These are phyloP conservation scores for Takifugu rubripes DNA, from an alignment of 2,797 vertebrate genomes.

Conservation along the genomic window DNA sequence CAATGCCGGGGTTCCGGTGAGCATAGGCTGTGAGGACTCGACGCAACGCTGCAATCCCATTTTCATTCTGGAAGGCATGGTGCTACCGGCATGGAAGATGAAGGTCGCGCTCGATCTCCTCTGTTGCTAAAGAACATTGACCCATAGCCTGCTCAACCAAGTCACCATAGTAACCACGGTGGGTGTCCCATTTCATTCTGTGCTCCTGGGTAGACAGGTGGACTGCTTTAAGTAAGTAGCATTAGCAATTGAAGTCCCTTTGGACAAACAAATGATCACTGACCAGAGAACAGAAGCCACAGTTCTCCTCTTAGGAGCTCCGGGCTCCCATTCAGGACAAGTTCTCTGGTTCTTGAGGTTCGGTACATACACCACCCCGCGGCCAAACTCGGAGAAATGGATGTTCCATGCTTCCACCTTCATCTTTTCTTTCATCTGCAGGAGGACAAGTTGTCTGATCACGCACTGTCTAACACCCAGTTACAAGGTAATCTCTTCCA, in stretches of 20 bases:
- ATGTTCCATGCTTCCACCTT: slow-evolving; percentile 97
- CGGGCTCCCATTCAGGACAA: slow-evolving; percentile 91
- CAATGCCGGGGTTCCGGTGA: slow-evolving; percentile 93
- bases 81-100: slow-evolving; percentile 99
- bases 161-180: slow-evolving; percentile 89
- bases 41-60: slow-evolving; percentile 90
- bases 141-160: slow-evolving; percentile 89
- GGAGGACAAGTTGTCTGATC: background rate
- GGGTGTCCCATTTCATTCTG: slow-evolving; percentile 92
- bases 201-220: slow-evolving; percentile 75
- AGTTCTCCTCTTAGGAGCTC: slow-evolving; percentile 90
- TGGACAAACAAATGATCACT: background rate
- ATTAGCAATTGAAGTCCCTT: too few relatives aligned
- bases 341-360: slow-evolving; percentile 87
- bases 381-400: slow-evolving; percentile 96
- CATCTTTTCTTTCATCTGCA: slow-evolving; percentile 93
- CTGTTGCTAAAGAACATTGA: slow-evolving; percentile 86
- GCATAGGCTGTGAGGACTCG: slow-evolving; percentile 95
- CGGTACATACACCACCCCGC: slow-evolving; percentile 97
- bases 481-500: background rate
- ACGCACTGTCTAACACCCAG: too few relatives aligned
- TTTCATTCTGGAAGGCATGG: slow-evolving; percentile 93
- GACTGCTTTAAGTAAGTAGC: too few relatives aligned
- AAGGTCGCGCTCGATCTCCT: slow-evolving; percentile 96
- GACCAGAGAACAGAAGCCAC: slow-evolving; percentile 97